Percentiles rank a stretch among this genome's conserved stretches.
Evolutionary conservation across 2,113 vertebrate genomes (phyloP).

Genomic region (Esox niger): DNA sequence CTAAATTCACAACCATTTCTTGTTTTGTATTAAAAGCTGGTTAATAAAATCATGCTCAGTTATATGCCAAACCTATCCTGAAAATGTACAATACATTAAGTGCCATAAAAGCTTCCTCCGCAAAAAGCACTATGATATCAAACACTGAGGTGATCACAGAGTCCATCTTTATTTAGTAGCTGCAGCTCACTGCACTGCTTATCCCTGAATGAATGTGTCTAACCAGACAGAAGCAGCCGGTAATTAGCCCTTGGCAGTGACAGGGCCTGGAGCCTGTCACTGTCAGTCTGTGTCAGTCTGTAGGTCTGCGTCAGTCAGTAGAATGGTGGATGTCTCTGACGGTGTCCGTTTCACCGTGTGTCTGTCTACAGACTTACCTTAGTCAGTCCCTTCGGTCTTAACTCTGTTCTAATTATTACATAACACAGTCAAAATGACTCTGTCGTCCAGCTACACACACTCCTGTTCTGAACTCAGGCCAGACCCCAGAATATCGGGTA

Average conservation of each 20-base stretch:
- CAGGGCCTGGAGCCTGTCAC: slow-evolving; percentile 1
- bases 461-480: not conserved
- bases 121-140: not conserved
- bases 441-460: not conserved
- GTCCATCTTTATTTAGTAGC: not conserved
- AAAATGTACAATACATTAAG: not conserved
- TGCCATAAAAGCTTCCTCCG: not conserved
- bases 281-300: too few relatives aligned
- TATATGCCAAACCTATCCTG: not conserved
- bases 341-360: too few relatives aligned
- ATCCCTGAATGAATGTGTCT: not conserved
- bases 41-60: too few relatives aligned
- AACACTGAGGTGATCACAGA: not conserved
- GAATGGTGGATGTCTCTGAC: too few relatives aligned
- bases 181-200: not conserved
- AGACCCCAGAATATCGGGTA: not conserved
- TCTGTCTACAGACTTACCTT: too few relatives aligned
- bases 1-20: not conserved
- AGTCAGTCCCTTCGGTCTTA: too few relatives aligned
- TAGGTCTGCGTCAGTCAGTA: too few relatives aligned
- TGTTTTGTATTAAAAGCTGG: too few relatives aligned
- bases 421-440: too few relatives aligned
- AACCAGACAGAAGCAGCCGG: not conserved
- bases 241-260: not conserved
- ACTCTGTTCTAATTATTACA: too few relatives aligned